Conservation (phyloP, 1,140 invertebrate genomes). For the Calephelis virginiensis region DNA sequence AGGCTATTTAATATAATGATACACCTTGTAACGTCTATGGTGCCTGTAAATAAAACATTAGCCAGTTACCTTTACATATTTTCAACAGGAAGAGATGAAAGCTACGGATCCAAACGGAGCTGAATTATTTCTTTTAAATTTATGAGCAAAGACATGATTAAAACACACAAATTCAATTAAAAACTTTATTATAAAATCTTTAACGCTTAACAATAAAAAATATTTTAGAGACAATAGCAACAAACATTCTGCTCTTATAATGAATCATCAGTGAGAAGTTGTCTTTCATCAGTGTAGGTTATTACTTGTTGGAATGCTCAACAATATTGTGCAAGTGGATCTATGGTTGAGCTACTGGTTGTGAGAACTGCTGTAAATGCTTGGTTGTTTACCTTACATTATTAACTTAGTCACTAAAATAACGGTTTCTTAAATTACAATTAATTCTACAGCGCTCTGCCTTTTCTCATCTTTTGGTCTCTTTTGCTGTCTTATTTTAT, state of each 20-base stretch:
- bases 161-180: slow-evolving; percentile 17
- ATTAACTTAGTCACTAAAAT: slow-evolving; percentile 64
- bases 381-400: slow-evolving; percentile 49
- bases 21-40: too few species aligned
- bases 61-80: too few species aligned
- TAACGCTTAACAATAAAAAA: slow-evolving; percentile 20
- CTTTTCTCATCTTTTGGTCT: slow-evolving; percentile 38
- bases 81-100: too few species aligned
- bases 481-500: slow-evolving; percentile 38
- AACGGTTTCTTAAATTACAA: slow-evolving; percentile 68
- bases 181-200: slow-evolving; percentile 28
- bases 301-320: slow-evolving; percentile 64
- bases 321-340: slow-evolving; percentile 26
- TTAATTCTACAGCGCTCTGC: slow-evolving; percentile 45
- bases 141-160: not conserved
- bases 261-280: not conserved
- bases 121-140: not conserved
- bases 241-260: slow-evolving; percentile 7
- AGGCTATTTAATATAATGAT: too few species aligned
- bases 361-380: slow-evolving; percentile 46
- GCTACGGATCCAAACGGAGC: too few species aligned
- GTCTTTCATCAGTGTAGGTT: slow-evolving; percentile 45
- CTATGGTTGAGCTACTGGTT: not conserved
- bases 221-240: slow-evolving; percentile 13
- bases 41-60: too few species aligned